phyloP scores from a whole-genome alignment of 2,797 vertebrate species.

The Gadopsis marmoratus region DNA sequence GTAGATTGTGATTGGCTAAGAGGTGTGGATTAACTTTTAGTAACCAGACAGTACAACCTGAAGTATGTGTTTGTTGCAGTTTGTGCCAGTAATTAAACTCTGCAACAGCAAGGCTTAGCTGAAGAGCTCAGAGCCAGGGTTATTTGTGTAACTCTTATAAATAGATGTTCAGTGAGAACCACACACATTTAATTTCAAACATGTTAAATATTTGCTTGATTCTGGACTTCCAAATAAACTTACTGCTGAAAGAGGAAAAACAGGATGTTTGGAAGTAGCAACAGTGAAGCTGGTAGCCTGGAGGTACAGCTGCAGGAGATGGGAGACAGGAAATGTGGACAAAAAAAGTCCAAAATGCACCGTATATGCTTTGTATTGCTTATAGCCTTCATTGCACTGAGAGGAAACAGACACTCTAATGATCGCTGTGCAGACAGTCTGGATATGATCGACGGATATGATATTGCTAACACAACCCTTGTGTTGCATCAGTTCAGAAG shows the following conservation, averaged over 20 bases:
- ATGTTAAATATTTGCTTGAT: slow-evolving; percentile 7
- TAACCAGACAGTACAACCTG: background rate
- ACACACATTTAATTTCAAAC: background rate
- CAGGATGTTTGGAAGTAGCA: background rate
- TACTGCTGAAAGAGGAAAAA: background rate
- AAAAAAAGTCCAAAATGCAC: background rate
- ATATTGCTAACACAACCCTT: slow-evolving; percentile 16
- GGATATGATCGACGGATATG: background rate
- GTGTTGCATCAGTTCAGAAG: slow-evolving; percentile 51
- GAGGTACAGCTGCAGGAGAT: background rate
- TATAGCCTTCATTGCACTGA: background rate
- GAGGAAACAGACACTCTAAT: slow-evolving; percentile 3
- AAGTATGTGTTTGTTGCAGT: background rate
- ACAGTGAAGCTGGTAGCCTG: background rate
- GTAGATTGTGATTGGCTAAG: background rate
- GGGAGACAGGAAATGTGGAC: background rate
- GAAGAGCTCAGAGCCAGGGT: background rate
- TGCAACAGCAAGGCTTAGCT: background rate
- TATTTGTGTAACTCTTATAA: background rate
- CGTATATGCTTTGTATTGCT: background rate
- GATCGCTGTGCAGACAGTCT: background rate
- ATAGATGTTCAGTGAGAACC: background rate
- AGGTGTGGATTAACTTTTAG: background rate
- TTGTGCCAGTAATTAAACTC: background rate
- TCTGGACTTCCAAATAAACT: background rate